Conservation (phyloP, 2,797 vertebrate genomes). For the Adelosebastes latens region DNA sequence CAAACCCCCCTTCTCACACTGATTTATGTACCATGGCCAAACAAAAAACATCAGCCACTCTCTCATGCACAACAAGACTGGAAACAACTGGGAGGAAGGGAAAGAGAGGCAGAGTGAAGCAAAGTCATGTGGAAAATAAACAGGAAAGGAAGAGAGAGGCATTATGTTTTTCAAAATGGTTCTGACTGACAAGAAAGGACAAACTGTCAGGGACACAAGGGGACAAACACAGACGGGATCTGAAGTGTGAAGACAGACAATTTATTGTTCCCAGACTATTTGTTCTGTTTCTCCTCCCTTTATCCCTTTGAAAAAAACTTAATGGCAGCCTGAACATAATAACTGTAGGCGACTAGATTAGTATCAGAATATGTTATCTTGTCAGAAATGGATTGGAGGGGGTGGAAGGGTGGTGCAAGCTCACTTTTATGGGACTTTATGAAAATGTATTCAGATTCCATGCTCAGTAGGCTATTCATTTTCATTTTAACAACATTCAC, state of each 20-base stretch:
- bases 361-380: neutral
- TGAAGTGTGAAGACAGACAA: neutral
- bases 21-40: slow-evolving; percentile 53
- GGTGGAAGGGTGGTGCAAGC: neutral
- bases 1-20: neutral
- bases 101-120: neutral
- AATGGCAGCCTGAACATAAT: neutral
- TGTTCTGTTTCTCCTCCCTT: neutral
- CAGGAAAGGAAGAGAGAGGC: neutral
- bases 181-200: slow-evolving; percentile 19
- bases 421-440: neutral
- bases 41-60: slow-evolving; percentile 41
- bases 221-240: neutral
- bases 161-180: slow-evolving; percentile 8
- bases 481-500: neutral
- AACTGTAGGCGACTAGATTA: neutral
- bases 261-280: neutral
- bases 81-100: slow-evolving; percentile 21
- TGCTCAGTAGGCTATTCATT: neutral
- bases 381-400: neutral
- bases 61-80: slow-evolving; percentile 16
- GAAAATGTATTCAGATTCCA: slow-evolving; percentile 8
- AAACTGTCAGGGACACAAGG: neutral
- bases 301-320: neutral
- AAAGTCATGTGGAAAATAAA: slow-evolving; percentile 25